A percentile compares a stretch with the other conserved stretches of the same genome.
phyloP scores from a whole-genome alignment of 2,113 vertebrate species.

The Antennarius striatus region DNA sequence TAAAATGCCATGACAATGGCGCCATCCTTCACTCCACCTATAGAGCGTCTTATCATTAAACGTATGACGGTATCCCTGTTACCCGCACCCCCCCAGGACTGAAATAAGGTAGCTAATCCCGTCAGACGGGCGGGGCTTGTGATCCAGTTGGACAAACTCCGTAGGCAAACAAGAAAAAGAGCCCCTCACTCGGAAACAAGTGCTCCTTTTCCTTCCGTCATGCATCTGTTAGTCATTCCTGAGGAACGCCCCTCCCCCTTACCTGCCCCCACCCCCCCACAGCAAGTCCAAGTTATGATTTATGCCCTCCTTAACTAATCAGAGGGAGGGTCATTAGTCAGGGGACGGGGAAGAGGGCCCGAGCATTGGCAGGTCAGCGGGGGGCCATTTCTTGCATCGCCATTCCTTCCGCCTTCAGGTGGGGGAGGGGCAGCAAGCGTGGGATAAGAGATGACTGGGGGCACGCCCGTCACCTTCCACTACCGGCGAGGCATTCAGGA shows the following conservation, averaged over 20 bases:
- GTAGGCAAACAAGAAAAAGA: constrained; percentile 43
- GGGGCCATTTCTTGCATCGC: constrained; percentile 38
- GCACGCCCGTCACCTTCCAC: constrained; percentile 59
- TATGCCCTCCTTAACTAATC: constrained; percentile 75
- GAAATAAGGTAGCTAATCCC: too few species aligned
- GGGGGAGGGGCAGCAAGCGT: constrained; percentile 10
- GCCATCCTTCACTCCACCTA: constrained; percentile 22
- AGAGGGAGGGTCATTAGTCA: constrained; percentile 71
- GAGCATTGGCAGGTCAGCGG: constrained; percentile 59
- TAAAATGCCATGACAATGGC: constrained; percentile 4
- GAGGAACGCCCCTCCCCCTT: constrained; percentile 49
- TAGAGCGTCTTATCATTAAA: constrained; percentile 27
- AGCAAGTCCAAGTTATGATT: constrained; percentile 59
- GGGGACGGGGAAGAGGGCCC: constrained; percentile 41
- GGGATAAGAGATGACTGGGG: constrained; percentile 65
- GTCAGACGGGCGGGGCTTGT: too few species aligned
- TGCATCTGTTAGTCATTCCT: constrained; percentile 64
- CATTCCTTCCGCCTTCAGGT: constrained; percentile 17
- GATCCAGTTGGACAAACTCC: too few species aligned
- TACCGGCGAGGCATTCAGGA: constrained; percentile 24
- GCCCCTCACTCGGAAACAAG: constrained; percentile 24
- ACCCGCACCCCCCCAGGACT: too few species aligned
- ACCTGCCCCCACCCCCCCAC: constrained; percentile 39
- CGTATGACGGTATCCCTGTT: constrained; percentile 1
- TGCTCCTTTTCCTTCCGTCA: constrained; percentile 43